Conservation (phyloP, 2,888 invertebrate species). For the Drosophila gaucha region DNA sequence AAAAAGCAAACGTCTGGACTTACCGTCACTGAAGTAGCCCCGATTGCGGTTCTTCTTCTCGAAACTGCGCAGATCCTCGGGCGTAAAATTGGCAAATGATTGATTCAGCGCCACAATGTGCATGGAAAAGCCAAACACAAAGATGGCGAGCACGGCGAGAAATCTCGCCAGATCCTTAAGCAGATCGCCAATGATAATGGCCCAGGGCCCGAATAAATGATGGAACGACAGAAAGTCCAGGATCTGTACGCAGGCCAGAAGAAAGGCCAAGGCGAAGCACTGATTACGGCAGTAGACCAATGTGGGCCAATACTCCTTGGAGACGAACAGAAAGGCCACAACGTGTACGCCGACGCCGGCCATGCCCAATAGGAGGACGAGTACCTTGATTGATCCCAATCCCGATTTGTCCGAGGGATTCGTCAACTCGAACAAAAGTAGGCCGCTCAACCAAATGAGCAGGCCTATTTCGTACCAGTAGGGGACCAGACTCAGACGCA, state of each 20-base stretch:
- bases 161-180: constrained; percentile 98
- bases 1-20: constrained; percentile 83
- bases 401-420: constrained; percentile 99
- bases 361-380: constrained; percentile 94
- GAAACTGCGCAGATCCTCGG: constrained; percentile 87
- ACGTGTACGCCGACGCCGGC: constrained; percentile 96
- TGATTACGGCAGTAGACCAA: constrained; percentile 98
- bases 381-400: constrained; percentile 96
- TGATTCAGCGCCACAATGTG: constrained; percentile 98
- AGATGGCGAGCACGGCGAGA: constrained; percentile 98
- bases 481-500: constrained; percentile 92
- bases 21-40: constrained; percentile 90
- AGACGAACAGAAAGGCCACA: constrained; percentile 90
- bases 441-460: constrained; percentile 96
- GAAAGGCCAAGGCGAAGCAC: constrained; percentile 96
- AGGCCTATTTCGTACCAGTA: constrained; percentile 99
- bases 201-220: constrained; percentile 99
- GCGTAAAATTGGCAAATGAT: constrained; percentile 91
- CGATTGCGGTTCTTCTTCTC: constrained; percentile 86
- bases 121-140: constrained; percentile 99
- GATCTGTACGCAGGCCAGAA: constrained; percentile 98
- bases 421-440: constrained; percentile 97
- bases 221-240: constrained; percentile 99
- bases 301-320: constrained; percentile 91
- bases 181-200: constrained; percentile 98